Conservation (phyloP, 2,113 vertebrate species). For the Hystrix cristata region DNA sequence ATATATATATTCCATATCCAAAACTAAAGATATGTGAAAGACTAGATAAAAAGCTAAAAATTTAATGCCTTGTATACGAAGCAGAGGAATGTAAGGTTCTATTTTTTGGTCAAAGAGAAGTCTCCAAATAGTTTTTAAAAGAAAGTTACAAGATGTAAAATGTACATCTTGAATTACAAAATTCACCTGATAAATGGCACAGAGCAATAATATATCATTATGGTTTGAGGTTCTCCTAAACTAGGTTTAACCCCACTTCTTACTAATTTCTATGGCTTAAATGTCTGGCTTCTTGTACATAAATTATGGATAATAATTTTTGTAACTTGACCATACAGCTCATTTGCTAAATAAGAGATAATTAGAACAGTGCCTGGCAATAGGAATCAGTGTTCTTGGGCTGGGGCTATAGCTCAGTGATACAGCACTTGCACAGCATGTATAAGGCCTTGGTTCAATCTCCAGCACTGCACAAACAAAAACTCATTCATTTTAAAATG, state of each 20-base stretch:
- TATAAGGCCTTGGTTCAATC: neutral
- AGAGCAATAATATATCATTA: neutral
- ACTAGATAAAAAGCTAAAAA: neutral
- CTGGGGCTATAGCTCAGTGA: neutral
- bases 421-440: neutral
- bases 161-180: neutral
- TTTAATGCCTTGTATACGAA: neutral
- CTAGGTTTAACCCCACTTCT: neutral
- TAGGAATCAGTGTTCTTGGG: neutral
- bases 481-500: neutral
- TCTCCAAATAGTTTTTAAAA: neutral
- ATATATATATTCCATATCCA: neutral
- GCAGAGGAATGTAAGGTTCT: neutral
- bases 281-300: neutral
- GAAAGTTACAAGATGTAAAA: neutral
- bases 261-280: neutral
- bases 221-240: neutral
- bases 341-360: neutral
- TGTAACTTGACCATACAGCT: neutral
- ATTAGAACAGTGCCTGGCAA: neutral
- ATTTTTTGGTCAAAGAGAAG: slow-evolving; percentile 11
- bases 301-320: neutral
- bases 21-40: neutral
- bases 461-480: neutral
- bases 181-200: neutral